Base-by-base conservation (phyloP, 2,113 vertebrate genomes). In the Struthidea cinerea region DNA sequence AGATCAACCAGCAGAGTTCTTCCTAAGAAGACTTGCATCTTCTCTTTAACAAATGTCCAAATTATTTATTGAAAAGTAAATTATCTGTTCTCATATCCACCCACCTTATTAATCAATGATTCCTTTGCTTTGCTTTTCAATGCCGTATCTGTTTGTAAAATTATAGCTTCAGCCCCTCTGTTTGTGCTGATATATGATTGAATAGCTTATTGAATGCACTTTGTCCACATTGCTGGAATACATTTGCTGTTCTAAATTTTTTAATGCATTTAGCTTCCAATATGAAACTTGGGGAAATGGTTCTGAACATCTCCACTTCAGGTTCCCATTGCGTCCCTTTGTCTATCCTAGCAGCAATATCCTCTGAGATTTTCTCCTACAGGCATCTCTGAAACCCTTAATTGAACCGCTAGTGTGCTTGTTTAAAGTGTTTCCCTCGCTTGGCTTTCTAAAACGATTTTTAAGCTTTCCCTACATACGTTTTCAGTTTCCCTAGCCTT, bases 301-400 rank as follows among this genome's bases (percentile, higher is more conserved):
- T 71, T 95, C 81, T 71, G 84, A 91, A 46, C 73, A 53, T 88
- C 42, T 91, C 50, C 60, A 56, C 64, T 32, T 61, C 60, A 87
- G 41, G 28, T 80, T 70, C 81, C 65, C 46, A 4, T 35, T 80
- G 90, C 47, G 3, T 80, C 39, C 47, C 39, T 75, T 90, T 89
- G 30, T 91, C 88, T 93, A 67, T 73, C 91, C 59, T 79, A 23
- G 24, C 32, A 46, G 39, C 59, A 86, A 46, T 79, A 73, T 73
- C 75, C 94, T 92, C 50, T 42, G 95, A 95, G 80, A 82, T 44
- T 91, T 95, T 86, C 78, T 90, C 37, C 82, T 92, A 33, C 79
- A 74, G 47, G 73, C 92, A 55, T 77, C 60, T 90, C 68, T 94
- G 60, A 78, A 94, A 84, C 87, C 80, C 71, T 90, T 94, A 91